Evolutionary conservation across 1,140 invertebrate species (phyloP), one percentile per base, ranked within the genome.

Genomic region (Meloidogyne chitwoodi): DNA sequence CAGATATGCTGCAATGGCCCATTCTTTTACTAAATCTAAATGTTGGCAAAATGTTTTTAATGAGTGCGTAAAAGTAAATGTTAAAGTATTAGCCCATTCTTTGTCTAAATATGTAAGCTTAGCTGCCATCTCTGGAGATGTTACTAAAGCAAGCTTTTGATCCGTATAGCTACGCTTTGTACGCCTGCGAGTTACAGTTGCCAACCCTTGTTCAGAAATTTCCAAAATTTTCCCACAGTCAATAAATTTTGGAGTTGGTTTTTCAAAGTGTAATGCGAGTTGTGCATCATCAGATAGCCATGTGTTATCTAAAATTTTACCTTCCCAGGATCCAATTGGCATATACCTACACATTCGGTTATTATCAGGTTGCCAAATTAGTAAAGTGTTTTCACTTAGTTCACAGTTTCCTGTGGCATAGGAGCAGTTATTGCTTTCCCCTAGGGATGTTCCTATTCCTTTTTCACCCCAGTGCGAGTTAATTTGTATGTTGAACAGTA

Each of bases 201-300:
- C 67, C 26, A 68, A 34, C 29, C 67, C 67, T 31, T 68, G 67
- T 12, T 68, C 67, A 10, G 66, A 68, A 10, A 68, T n/a, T 31
- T 68, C 24, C 8, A 68, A 26, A 10, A 8, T 1, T 0, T 29
- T 29, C 4, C 26, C 26, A 29, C 66, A 68, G 22, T 27, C 26
- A 2, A 1, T 27, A 0, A 68, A 6, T 44, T 29, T 29, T 10
- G 4, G 22, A n/a, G 19, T 0, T 29, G 22, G 66, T 29, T 68
- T 68, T 2, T 11, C 11, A 26, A 68, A 68, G 66, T 68, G 66
- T 22, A 68, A 26, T 31, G 34, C 66, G 22, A 41, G 44, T 68
- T 68, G 24, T 1, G 66, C 66, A 12, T 68, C 66, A 10, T 68
- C 66, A 8, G 66, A 68, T 4, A 68, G 24, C 66, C 66, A 68